These are phyloP conservation scores for Dione vanillae DNA, from an alignment of 2,888 invertebrate genomes.

Conservation along the genomic window DNA sequence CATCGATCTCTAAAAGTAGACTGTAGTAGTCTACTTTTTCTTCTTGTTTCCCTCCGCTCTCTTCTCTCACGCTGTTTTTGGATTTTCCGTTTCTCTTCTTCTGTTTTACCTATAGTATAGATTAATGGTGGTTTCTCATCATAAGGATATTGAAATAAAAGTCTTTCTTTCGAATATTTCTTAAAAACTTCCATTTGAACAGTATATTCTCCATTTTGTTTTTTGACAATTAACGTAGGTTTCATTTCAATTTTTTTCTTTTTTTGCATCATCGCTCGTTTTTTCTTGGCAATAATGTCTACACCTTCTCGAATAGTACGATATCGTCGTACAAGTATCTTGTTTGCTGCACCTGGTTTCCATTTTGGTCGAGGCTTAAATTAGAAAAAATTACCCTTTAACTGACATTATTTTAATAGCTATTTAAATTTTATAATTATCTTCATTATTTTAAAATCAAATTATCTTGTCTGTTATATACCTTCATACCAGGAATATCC, in stretches of 20 bases:
- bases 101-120: constrained; percentile 75
- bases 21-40: constrained; percentile 71
- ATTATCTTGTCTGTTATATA: constrained; percentile 41
- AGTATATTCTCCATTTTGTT: constrained; percentile 72
- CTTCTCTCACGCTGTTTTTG: constrained; percentile 69
- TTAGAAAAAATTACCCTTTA: constrained; percentile 15
- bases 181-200: constrained; percentile 80
- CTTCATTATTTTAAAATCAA: no score
- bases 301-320: constrained; percentile 67
- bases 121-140: constrained; percentile 74
- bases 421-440: no score
- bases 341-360: constrained; percentile 76
- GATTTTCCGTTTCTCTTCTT: constrained; percentile 67
- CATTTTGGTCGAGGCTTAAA: constrained; percentile 73
- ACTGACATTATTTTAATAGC: no score
- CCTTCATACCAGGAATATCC: constrained; percentile 76
- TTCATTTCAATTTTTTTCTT: constrained; percentile 76
- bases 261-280: constrained; percentile 68
- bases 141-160: constrained; percentile 73
- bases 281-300: constrained; percentile 72
- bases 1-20: constrained; percentile 76
- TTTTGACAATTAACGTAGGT: constrained; percentile 70
- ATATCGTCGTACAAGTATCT: constrained; percentile 69
- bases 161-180: constrained; percentile 74
- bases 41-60: constrained; percentile 72